These are phyloP conservation scores for Drosophila lini DNA, from an alignment of 1,140 invertebrate genomes.

Conservation along the genomic window DNA sequence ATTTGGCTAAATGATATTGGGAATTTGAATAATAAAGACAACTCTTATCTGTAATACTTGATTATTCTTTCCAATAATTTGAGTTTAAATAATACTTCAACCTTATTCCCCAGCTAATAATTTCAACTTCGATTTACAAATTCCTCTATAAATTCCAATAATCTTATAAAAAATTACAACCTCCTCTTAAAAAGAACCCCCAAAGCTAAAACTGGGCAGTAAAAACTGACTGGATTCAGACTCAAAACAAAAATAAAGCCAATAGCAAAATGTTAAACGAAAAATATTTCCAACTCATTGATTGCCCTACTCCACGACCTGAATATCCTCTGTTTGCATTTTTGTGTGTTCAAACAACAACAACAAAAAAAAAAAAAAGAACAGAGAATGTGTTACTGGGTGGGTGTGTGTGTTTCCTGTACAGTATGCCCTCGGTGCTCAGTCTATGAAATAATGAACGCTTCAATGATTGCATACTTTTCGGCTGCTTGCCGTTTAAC, in stretches of 20 bases:
- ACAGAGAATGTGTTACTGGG: constrained; percentile 32
- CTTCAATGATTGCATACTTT: constrained; percentile 79
- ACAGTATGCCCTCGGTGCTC: constrained; percentile 50
- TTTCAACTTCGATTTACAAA: neutral
- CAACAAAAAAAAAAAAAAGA: constrained; percentile 22
- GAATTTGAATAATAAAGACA: no score
- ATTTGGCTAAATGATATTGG: neutral
- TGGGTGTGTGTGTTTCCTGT: constrained; percentile 38
- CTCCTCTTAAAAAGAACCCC: neutral
- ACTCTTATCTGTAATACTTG: no score
- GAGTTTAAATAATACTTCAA: no score
- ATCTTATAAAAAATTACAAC: constrained; percentile 2
- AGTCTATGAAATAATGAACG: constrained; percentile 83
- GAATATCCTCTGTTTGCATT: constrained; percentile 65
- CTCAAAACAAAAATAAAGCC: constrained; percentile 45
- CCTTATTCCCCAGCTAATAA: neutral
- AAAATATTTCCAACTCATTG: constrained; percentile 83
- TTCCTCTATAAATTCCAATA: neutral
- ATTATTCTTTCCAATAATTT: no score
- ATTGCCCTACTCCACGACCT: constrained; percentile 59
- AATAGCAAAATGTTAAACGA: constrained; percentile 63
- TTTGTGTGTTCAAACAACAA: constrained; percentile 23
- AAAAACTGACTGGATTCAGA: constrained; percentile 5
- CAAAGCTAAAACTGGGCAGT: neutral
- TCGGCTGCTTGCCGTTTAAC: constrained; percentile 39